Percentiles rank a stretch among this genome's conserved stretches.
Conservation (phyloP, 2,113 vertebrate genomes). For the Leucosticte australis region DNA sequence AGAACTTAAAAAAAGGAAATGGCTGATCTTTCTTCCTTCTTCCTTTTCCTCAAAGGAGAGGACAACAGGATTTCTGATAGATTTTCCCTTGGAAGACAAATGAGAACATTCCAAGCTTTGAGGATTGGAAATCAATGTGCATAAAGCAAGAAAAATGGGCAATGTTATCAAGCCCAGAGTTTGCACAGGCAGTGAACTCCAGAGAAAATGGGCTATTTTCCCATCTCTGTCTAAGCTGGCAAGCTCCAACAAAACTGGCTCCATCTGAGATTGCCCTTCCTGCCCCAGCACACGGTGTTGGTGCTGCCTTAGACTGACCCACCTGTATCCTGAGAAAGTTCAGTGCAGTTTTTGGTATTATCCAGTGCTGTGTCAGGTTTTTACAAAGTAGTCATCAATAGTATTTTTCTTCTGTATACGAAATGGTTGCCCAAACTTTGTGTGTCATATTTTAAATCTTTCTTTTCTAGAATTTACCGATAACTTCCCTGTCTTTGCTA, state of each 20-base stretch:
- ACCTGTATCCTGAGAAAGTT: neutral
- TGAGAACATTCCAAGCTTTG: neutral
- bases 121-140: constrained; percentile 14
- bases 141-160: constrained; percentile 44
- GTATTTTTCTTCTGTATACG: neutral
- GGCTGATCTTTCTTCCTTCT: neutral
- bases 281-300: rapidly evolving
- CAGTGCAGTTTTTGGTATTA: rapidly evolving
- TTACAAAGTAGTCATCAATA: neutral
- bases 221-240: neutral
- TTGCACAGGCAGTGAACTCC: neutral
- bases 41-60: neutral
- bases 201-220: neutral
- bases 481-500: neutral
- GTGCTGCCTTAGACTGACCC: neutral
- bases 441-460: neutral
- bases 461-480: neutral
- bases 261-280: neutral
- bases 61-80: neutral
- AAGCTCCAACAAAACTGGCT: neutral
- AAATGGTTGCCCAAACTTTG: neutral
- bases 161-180: neutral
- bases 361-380: neutral
- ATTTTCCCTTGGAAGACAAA: constrained; percentile 31
- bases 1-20: neutral